Conservation (phyloP, 2,888 invertebrate genomes). For the Spicauda simplicius region DNA sequence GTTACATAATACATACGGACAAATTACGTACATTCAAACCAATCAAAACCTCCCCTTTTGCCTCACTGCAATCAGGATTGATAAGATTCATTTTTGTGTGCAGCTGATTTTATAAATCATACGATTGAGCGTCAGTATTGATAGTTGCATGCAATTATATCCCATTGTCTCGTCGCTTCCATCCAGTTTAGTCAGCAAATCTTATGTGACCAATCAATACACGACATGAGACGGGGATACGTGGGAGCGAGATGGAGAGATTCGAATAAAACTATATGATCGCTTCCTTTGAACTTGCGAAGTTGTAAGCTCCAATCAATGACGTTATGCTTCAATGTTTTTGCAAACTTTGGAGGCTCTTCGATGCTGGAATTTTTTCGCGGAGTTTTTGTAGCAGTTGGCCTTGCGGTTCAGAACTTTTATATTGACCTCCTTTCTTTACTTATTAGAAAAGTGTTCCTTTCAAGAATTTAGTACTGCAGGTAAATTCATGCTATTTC, state of each 20-base stretch:
- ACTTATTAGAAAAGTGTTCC: not conserved
- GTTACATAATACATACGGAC: no score
- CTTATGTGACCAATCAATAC: slow-evolving; percentile 30
- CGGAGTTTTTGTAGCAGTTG: slow-evolving; percentile 8
- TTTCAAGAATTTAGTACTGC: not conserved
- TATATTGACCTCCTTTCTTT: slow-evolving; percentile 15
- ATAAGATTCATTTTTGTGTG: no score
- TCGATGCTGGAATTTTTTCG: slow-evolving; percentile 15
- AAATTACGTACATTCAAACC: no score
- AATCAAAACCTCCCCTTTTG: no score
- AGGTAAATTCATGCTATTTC: no score
- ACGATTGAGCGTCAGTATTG: slow-evolving; percentile 6
- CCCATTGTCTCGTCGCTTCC: slow-evolving; percentile 8
- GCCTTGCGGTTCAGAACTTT: slow-evolving; percentile 1
- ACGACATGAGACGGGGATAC: slow-evolving; percentile 7
- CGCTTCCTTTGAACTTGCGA: slow-evolving; percentile 24
- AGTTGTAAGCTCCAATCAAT: slow-evolving; percentile 9
- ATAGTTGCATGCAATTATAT: slow-evolving; percentile 16
- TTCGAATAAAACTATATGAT: slow-evolving; percentile 17
- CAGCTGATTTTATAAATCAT: slow-evolving; percentile 6
- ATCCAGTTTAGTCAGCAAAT: slow-evolving; percentile 22
- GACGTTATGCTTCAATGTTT: slow-evolving; percentile 10
- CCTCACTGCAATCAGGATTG: no score
- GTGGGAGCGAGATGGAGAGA: slow-evolving; percentile 6
- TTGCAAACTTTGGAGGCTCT: slow-evolving; percentile 13